Percentiles rank a stretch among this genome's conserved stretches.
phyloP scores from a whole-genome alignment of 2,113 vertebrate species.

The Grantiella picta region DNA sequence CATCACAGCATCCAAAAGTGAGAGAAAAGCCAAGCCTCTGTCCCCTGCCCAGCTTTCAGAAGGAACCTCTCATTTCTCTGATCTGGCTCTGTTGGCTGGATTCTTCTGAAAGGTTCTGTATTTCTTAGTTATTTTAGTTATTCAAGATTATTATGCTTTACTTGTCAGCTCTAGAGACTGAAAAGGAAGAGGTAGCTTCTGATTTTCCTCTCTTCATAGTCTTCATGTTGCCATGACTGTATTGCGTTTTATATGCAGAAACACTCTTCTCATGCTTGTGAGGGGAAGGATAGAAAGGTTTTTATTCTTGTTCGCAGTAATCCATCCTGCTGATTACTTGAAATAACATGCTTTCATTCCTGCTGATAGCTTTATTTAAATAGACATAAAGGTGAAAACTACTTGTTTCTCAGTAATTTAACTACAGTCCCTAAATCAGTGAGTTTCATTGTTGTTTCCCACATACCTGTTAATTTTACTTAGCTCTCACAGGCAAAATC shows the following conservation, averaged over 20 bases:
- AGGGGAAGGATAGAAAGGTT: not conserved
- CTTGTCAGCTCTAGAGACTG: not conserved
- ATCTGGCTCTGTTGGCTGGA: not conserved
- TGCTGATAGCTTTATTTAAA: not conserved
- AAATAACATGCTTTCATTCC: not conserved
- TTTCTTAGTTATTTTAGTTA: not conserved
- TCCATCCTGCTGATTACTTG: not conserved
- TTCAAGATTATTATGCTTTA: not conserved
- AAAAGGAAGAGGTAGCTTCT: not conserved
- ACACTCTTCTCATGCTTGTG: not conserved
- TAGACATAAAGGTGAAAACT: not conserved
- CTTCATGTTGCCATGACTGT: not conserved
- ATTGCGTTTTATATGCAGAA: not conserved
- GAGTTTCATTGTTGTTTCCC: not conserved
- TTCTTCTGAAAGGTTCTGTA: not conserved
- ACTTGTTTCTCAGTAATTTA: not conserved
- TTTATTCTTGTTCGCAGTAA: not conserved
- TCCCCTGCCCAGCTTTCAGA: not conserved
- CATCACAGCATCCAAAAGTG: not conserved
- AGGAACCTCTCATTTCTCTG: not conserved
- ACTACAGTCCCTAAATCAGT: not conserved
- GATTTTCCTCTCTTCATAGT: not conserved
- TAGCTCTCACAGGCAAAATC: not conserved
- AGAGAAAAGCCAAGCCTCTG: not conserved
- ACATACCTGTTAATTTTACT: not conserved